Evolutionary conservation across 2,888 invertebrate genomes (phyloP), one percentile per base, ranked within the genome.

Genomic region (Dermolepida albohirtum): DNA sequence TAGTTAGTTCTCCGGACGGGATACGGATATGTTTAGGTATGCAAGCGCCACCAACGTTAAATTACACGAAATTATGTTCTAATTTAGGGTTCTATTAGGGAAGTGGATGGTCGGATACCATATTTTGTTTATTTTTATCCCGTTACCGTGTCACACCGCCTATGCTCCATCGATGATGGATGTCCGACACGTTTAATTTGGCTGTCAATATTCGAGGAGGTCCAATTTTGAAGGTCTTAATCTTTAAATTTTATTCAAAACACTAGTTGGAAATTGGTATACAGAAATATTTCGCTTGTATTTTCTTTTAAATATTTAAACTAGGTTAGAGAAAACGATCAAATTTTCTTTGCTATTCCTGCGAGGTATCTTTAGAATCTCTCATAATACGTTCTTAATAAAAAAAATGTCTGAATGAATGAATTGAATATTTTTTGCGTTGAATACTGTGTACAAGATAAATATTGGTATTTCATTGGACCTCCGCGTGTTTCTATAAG

Each of bases 1-100:
- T 69, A 72, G 72, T 71, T 71, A 72, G 68, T 69, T 67, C 47
- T 47, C 59, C 55, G 67, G 71, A 74, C 70, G 71, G 72, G 71
- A 73, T 74, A 72, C 75, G 73, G 74, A 74, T 74, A 75, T 74
- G 57, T 49, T 51, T 51, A 50, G 66, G 67, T 55, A 57, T 73
- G 70, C 70, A 72, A 73, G 73, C 73, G 73, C 73, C 73, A 73
- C 73, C 72, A 70, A 66, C 70, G 67, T 68, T 64, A 72, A 73
- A 73, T 73, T 72, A 70, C 67, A 47, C 68, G 27, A 70, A 72
- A 71, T 71, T 73, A 72, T 73, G 72, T 72, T 67, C 70, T 73
- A 73, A 73, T 73, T 72, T 72, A 67, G 71, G 70, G 71, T 70
- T 69, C 73, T 71, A 73, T 71, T 70, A 69, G 70, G 73, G 71